phyloP scores from a whole-genome alignment of 2,113 vertebrate genomes.

The Martes martes region DNA sequence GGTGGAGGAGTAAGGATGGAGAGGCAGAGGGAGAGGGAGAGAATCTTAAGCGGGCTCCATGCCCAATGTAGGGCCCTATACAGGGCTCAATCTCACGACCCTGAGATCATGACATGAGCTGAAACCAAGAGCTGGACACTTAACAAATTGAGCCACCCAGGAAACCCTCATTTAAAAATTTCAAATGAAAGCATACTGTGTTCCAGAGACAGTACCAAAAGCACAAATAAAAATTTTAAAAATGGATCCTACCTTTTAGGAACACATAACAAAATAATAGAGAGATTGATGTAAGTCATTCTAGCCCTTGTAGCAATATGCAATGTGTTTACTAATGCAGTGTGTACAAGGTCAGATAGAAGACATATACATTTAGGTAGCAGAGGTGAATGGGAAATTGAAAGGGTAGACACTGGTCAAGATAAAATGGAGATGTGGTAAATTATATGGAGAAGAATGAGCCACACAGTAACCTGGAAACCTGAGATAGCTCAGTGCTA shows the following conservation, averaged over 20 bases:
- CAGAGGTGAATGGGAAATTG: background rate
- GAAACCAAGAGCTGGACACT: background rate
- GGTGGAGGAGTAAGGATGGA: background rate
- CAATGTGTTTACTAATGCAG: background rate
- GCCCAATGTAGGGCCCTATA: background rate
- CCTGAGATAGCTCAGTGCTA: background rate
- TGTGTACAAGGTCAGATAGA: background rate
- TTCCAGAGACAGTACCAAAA: background rate
- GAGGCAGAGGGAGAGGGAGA: background rate
- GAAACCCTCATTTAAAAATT: background rate
- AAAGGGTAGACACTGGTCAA: background rate
- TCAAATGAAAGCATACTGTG: background rate
- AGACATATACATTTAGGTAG: background rate
- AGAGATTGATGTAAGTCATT: background rate
- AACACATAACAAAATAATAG: background rate
- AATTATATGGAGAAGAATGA: background rate
- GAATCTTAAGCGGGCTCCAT: background rate
- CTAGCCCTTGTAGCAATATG: background rate
- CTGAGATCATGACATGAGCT: background rate
- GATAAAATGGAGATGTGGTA: background rate
- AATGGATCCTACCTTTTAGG: too few relatives aligned
- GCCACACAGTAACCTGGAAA: background rate
- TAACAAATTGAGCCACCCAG: background rate
- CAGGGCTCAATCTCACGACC: background rate
- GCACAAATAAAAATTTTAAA: background rate